Conservation (phyloP, 2,797 vertebrate genomes). For the Acomys russatus region DNA sequence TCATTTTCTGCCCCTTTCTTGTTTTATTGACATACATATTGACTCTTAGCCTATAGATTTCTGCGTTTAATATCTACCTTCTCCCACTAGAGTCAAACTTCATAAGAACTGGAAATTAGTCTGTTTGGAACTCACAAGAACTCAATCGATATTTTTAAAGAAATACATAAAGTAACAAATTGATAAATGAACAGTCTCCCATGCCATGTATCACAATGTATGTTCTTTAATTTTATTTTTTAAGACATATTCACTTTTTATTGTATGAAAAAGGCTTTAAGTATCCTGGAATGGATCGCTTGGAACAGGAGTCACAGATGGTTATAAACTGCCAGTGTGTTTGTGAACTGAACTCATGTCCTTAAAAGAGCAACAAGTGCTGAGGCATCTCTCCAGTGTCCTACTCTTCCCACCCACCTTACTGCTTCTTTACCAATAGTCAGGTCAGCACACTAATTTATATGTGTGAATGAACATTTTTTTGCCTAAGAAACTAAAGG, state of each 20-base stretch:
- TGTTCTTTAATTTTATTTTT: slow-evolving; percentile 8
- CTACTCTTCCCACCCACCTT: neutral
- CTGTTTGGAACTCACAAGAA: slow-evolving; percentile 23
- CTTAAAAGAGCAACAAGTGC: neutral
- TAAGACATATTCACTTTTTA: neutral
- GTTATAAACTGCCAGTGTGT: neutral
- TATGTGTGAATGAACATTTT: slow-evolving; percentile 16
- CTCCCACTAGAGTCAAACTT: neutral
- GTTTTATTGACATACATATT: slow-evolving; percentile 12
- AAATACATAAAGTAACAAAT: slow-evolving; percentile 27
- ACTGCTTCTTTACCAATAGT: slow-evolving; percentile 13
- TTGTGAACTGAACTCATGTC: neutral
- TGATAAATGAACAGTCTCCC: neutral
- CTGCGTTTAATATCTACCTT: slow-evolving; percentile 4
- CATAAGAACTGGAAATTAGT: neutral
- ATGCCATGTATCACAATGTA: neutral
- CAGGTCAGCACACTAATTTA: neutral
- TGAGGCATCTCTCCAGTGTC: no score
- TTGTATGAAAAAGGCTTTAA: neutral
- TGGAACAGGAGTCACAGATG: neutral
- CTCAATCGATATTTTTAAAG: slow-evolving; percentile 63
- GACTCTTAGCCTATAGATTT: neutral
- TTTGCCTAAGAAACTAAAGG: neutral
- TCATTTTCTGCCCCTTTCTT: neutral
- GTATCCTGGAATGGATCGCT: neutral